Conservation (phyloP, 2,797 vertebrate genomes). For the Notoglanidium macrostoma region DNA sequence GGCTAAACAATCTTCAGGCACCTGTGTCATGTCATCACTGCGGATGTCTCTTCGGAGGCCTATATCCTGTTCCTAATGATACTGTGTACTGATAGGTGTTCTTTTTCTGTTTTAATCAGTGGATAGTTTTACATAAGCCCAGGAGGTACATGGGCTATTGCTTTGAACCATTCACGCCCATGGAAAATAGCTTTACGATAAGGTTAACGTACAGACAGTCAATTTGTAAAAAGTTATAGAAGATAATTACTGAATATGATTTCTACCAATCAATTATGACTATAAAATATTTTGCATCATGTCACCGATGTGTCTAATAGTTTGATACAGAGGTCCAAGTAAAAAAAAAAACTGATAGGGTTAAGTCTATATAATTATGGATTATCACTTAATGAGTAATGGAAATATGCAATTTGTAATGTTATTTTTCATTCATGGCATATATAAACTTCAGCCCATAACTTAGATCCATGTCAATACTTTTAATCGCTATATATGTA, state of each 20-base stretch:
- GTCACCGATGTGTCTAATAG: neutral
- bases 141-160: neutral
- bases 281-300: neutral
- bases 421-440: neutral
- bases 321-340: neutral
- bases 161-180: neutral
- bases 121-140: neutral
- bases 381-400: neutral
- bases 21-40: slow-evolving; percentile 14
- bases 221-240: neutral
- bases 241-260: neutral
- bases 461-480: neutral
- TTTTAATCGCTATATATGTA: neutral
- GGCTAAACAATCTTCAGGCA: neutral
- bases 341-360: neutral
- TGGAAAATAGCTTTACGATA: neutral
- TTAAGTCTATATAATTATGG: neutral
- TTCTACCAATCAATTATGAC: neutral
- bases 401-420: neutral
- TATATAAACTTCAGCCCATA: neutral
- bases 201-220: neutral
- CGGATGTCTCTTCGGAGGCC: neutral
- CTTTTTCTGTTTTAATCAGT: slow-evolving; percentile 2
- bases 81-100: neutral
- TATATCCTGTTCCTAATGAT: neutral